Evolutionary conservation across 2,888 invertebrate genomes (phyloP).

Genomic region (Drosophila neonasuta): DNA sequence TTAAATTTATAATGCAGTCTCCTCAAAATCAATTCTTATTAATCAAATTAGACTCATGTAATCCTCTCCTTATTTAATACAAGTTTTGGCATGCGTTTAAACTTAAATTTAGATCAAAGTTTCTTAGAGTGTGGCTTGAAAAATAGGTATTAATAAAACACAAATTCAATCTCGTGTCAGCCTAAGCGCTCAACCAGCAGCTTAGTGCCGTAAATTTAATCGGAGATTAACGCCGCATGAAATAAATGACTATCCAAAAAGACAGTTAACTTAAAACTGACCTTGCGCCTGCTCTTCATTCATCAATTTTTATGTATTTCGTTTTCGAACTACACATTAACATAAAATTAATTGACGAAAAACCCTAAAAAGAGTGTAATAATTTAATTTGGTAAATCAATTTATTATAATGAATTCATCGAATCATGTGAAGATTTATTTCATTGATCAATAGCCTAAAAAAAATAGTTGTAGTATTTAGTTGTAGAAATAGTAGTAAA

Average conservation of each 20-base stretch:
- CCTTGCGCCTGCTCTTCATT: neutral
- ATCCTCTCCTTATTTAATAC: neutral
- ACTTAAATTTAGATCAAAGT: neutral
- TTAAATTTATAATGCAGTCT: too few relatives aligned
- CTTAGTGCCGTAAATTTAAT: neutral
- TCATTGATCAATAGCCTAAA: neutral
- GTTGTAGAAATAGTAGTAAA: neutral
- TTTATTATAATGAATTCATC: constrained; percentile 1
- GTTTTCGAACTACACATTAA: neutral
- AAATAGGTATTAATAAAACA: neutral
- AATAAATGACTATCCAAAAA: neutral
- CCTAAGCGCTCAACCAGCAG: neutral
- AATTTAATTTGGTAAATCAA: neutral
- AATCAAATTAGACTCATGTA: neutral
- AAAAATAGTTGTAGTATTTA: neutral
- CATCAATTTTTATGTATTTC: neutral
- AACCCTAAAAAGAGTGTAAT: neutral
- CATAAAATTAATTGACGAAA: neutral
- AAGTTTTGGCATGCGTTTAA: neutral
- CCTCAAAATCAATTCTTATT: neutral
- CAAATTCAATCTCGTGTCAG: neutral
- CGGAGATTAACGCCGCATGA: neutral
- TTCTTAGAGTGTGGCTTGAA: neutral
- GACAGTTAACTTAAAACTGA: neutral
- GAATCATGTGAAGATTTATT: neutral